A percentile compares a stretch with the other conserved stretches of the same genome.
Evolutionary conservation across 2,888 invertebrate species (phyloP).

Genomic region (Apodemia hepburni): DNA sequence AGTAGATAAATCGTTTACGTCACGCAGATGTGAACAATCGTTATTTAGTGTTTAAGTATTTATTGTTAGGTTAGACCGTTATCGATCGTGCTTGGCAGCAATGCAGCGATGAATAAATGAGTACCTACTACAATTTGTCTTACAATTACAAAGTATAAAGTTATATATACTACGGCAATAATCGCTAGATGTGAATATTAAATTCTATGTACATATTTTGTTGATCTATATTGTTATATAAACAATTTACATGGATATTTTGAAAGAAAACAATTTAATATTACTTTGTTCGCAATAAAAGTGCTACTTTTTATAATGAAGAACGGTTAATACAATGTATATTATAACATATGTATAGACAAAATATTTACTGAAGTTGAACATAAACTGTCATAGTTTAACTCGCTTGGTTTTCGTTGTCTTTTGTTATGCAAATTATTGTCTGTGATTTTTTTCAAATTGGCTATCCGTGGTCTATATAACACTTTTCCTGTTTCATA

Average conservation of each 20-base stretch:
- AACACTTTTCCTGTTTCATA: slow-evolving; percentile 64
- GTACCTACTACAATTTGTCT: slow-evolving; percentile 15
- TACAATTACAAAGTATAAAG: slow-evolving; percentile 11
- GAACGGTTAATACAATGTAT: no score
- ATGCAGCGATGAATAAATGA: slow-evolving; percentile 25
- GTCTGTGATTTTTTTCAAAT: slow-evolving; percentile 29
- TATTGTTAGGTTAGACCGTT: slow-evolving; percentile 28
- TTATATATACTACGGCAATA: slow-evolving; percentile 4
- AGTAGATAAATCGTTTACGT: slow-evolving; percentile 46
- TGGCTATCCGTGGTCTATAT: slow-evolving; percentile 54
- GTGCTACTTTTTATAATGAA: no score
- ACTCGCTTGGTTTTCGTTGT: slow-evolving; percentile 4
- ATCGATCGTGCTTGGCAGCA: slow-evolving; percentile 44
- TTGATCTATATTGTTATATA: not conserved
- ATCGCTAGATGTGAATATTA: not conserved
- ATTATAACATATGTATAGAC: not conserved
- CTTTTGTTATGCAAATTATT: slow-evolving; percentile 18
- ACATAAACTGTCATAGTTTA: not conserved
- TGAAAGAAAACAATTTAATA: not conserved
- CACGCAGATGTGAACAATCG: slow-evolving; percentile 49
- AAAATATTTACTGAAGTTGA: not conserved
- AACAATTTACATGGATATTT: not conserved
- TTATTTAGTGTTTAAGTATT: slow-evolving; percentile 56
- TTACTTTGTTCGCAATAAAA: no score
- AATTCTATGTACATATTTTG: not conserved